phyloP scores from a whole-genome alignment of 37 sponge, comb jelly and placozoan species.

The Hexactinellida sp. region DNA sequence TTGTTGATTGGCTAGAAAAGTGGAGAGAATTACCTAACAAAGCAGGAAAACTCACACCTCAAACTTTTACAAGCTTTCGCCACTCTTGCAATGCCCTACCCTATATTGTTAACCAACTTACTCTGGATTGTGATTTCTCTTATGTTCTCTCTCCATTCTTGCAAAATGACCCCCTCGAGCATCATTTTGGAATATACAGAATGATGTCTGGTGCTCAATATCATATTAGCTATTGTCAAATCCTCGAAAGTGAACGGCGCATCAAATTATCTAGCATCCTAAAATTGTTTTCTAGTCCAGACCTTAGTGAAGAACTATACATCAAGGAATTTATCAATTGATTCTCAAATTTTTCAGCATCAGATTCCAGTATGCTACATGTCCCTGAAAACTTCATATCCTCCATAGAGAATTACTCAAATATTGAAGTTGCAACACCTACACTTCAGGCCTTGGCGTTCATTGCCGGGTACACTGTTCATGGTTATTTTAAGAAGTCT shows the following conservation, averaged over 20 bases:
- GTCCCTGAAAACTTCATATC: background rate
- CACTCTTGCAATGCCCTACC: background rate
- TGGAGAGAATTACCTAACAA: background rate
- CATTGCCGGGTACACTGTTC: background rate
- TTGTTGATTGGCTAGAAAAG: background rate
- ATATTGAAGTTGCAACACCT: background rate
- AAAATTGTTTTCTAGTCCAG: background rate
- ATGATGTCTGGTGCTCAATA: conserved; percentile 8
- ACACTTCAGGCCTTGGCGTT: background rate
- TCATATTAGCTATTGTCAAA: conserved; percentile 17
- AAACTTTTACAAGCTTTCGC: conserved; percentile 15
- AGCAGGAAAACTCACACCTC: conserved; percentile 3
- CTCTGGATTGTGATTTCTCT: background rate
- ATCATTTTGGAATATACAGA: conserved; percentile 10
- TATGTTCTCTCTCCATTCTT: background rate
- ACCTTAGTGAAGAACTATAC: background rate
- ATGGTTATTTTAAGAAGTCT: background rate
- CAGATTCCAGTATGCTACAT: background rate
- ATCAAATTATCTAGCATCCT: background rate
- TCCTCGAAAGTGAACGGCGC: conserved; percentile 6
- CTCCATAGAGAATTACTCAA: background rate
- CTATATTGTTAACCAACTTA: background rate
- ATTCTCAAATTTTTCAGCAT: background rate
- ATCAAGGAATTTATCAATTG: background rate
- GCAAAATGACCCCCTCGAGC: background rate